These are phyloP conservation scores for Chymomyza procnemis DNA, from an alignment of 2,888 invertebrate species.

Conservation along the genomic window DNA sequence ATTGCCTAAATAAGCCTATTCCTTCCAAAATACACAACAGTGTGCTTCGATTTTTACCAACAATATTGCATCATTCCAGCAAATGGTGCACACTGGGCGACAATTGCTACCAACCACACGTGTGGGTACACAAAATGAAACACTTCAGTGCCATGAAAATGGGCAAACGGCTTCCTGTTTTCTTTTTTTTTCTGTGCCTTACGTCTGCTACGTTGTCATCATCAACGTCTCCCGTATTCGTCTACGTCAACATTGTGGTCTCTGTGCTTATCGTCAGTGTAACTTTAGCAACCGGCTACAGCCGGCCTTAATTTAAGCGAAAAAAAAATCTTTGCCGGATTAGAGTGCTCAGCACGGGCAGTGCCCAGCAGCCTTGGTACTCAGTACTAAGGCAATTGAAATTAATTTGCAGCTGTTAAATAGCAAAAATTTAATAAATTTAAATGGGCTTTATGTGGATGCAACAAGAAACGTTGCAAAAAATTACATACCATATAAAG, in stretches of 20 bases:
- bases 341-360: conserved; percentile 3
- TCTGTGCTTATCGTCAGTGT: conserved; percentile 3
- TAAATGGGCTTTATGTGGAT: conserved; percentile 43
- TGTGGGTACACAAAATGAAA: conserved; percentile 55
- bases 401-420: conserved; percentile 60
- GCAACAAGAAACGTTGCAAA: background rate
- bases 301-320: conserved; percentile 32
- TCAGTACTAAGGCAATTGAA: conserved; percentile 41
- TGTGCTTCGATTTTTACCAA: no score
- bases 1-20: no score
- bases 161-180: conserved; percentile 70
- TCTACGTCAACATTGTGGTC: conserved; percentile 18
- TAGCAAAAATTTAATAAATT: conserved; percentile 64
- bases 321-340: conserved; percentile 8
- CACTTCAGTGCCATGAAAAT: conserved; percentile 66
- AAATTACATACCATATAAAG: background rate
- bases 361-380: conserved; percentile 5
- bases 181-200: conserved; percentile 43
- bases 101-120: background rate
- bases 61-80: no score
- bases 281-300: conserved; percentile 36
- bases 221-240: conserved; percentile 19
- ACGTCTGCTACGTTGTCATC: conserved; percentile 11
- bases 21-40: no score
- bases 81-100: no score